A percentile compares a stretch with the other conserved stretches of the same genome.
phyloP scores from a whole-genome alignment of 2,797 vertebrate genomes.

The Smutsia temminckii region DNA sequence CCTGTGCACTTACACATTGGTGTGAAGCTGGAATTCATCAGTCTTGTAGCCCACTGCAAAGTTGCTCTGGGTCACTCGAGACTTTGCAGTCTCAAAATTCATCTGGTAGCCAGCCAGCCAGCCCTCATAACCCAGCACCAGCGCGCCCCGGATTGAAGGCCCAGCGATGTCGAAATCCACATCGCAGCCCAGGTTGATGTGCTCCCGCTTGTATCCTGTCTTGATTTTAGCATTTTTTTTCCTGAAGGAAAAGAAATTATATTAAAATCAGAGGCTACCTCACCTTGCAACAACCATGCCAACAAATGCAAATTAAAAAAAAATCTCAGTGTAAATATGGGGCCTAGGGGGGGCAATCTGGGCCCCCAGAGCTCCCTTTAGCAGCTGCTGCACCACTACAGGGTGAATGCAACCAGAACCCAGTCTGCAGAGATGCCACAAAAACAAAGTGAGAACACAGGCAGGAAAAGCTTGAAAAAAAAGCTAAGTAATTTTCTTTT shows the following conservation, averaged over 20 bases:
- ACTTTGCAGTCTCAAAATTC: constrained; percentile 95
- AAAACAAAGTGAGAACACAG: not conserved
- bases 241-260: constrained; percentile 81
- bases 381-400: not conserved
- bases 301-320: not conserved
- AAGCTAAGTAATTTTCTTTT: not conserved
- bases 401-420: not conserved
- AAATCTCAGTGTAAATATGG: not conserved
- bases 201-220: constrained; percentile 93
- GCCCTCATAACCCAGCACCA: constrained; percentile 94
- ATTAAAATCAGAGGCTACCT: not conserved
- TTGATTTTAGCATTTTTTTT: constrained; percentile 98
- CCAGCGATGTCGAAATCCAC: constrained; percentile 97
- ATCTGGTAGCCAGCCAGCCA: constrained; percentile 98
- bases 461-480: not conserved
- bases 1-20: constrained; percentile 92
- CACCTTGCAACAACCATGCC: not conserved
- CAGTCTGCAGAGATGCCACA: not conserved
- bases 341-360: not conserved
- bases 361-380: not conserved
- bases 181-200: constrained; percentile 95
- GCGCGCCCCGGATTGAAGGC: constrained; percentile 92
- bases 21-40: constrained; percentile 98
- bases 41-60: constrained; percentile 98
- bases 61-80: constrained; percentile 97